Evolutionary conservation across 2,888 invertebrate genomes (phyloP).

Genomic region (Campoplex nolae): DNA sequence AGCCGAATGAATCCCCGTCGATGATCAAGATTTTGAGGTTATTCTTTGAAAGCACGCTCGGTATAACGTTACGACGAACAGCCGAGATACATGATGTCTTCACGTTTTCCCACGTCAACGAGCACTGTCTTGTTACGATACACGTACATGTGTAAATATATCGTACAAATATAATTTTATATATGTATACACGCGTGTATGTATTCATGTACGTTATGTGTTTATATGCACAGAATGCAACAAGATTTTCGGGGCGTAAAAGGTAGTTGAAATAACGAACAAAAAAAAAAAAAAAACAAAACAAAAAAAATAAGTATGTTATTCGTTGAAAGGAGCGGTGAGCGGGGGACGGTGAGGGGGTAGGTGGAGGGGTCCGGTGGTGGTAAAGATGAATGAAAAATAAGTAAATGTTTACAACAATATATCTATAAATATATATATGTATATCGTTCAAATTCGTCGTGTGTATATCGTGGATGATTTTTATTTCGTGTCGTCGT

Average conservation of each 20-base stretch:
- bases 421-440: conserved; percentile 11
- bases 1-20: not conserved
- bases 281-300: not conserved
- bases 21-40: conserved; percentile 1
- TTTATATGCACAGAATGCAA: conserved; percentile 1
- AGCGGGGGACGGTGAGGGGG: no score
- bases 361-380: no score
- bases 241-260: not conserved
- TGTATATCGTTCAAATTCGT: conserved; percentile 32
- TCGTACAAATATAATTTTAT: not conserved
- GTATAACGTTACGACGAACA: conserved; percentile 14
- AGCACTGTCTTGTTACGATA: conserved; percentile 22
- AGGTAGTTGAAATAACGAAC: not conserved
- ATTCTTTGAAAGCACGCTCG: not conserved
- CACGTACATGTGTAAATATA: conserved; percentile 15
- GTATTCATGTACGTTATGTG: not conserved
- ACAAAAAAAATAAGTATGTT: not conserved
- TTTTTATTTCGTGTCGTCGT: conserved; percentile 39
- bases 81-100: conserved; percentile 17
- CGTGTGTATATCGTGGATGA: conserved; percentile 23
- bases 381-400: conserved; percentile 15
- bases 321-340: not conserved
- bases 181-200: not conserved
- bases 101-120: conserved; percentile 20
- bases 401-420: conserved; percentile 9